These are phyloP conservation scores for Pecten maximus DNA, from an alignment of 2,888 invertebrate species.

Conservation along the genomic window DNA sequence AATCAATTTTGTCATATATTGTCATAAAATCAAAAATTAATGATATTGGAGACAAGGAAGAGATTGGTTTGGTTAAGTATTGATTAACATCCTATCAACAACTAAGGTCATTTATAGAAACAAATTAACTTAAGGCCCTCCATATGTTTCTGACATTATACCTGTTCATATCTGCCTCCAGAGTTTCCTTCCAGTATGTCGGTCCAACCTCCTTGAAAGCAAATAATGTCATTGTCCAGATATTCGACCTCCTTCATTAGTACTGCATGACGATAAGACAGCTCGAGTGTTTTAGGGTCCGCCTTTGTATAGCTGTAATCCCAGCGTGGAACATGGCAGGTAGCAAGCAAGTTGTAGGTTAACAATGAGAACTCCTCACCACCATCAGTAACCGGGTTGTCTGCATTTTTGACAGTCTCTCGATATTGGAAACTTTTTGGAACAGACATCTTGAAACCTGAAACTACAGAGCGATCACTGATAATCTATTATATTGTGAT, in stretches of 20 bases:
- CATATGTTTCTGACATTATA: no score
- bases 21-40: no score
- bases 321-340: slow-evolving; percentile 21
- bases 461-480: no score
- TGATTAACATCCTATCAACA: no score
- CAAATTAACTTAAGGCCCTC: no score
- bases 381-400: background rate
- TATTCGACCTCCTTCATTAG: slow-evolving; percentile 44
- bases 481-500: no score
- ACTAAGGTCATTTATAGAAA: no score
- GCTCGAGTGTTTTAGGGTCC: slow-evolving; percentile 40
- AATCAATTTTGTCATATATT: no score
- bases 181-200: background rate
- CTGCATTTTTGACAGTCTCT: background rate
- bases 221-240: slow-evolving; percentile 48
- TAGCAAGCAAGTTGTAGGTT: background rate
- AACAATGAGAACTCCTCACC: background rate
- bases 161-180: background rate
- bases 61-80: no score
- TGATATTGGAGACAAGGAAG: no score
- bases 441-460: background rate
- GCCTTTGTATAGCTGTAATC: background rate
- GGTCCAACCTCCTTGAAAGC: slow-evolving; percentile 53
- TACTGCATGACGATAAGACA: slow-evolving; percentile 44
- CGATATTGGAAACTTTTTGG: background rate